Evolutionary conservation across 2,888 invertebrate genomes (phyloP).

Genomic region (Amblyjoppa fuscipennis): DNA sequence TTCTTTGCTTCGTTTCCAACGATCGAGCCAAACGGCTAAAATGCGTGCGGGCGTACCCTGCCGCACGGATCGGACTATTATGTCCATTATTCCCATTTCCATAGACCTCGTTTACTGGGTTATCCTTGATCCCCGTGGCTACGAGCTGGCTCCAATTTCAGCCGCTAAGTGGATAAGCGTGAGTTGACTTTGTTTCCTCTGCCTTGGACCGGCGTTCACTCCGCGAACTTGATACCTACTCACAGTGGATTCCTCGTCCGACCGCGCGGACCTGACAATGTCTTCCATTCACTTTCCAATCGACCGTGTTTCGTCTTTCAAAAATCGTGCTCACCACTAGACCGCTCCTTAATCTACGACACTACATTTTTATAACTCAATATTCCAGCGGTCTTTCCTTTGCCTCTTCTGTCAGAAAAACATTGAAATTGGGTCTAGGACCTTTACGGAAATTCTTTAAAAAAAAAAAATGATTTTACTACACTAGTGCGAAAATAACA

Average conservation of each 20-base stretch:
- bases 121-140: conserved; percentile 41
- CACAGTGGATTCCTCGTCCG: not conserved
- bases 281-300: conserved; percentile 30
- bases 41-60: conserved; percentile 44
- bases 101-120: conserved; percentile 27
- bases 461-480: too few species aligned
- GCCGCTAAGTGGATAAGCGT: conserved; percentile 43
- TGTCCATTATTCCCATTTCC: conserved; percentile 46
- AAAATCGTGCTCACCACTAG: not conserved
- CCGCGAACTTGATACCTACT: conserved; percentile 43
- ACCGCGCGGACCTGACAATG: conserved; percentile 6
- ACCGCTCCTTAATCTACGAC: too few species aligned
- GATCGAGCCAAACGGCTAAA: conserved; percentile 10
- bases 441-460: too few species aligned
- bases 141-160: conserved; percentile 23
- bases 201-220: conserved; percentile 18
- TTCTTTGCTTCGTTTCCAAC: conserved; percentile 13
- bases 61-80: conserved; percentile 24
- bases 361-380: not conserved
- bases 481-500: too few species aligned
- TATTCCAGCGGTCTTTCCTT: not conserved
- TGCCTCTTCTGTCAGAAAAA: too few species aligned
- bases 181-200: conserved; percentile 18
- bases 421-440: too few species aligned
- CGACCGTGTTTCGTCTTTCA: not conserved